phyloP scores from a whole-genome alignment of 2,888 invertebrate species.

The Helicoverpa assulta region DNA sequence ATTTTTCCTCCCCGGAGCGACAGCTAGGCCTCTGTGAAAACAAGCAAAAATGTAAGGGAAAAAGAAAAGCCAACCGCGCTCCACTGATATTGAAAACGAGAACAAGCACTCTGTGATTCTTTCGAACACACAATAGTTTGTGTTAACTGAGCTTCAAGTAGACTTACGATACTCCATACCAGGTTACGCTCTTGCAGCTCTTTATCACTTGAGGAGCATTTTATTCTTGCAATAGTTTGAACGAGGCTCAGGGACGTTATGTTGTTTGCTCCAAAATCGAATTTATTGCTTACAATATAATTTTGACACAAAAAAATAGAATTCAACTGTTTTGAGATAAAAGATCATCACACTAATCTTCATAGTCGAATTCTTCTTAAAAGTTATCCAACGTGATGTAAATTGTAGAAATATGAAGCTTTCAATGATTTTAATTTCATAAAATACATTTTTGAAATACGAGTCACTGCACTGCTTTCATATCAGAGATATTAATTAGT shows the following conservation, averaged over 20 bases:
- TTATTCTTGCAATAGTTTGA: conserved; percentile 27
- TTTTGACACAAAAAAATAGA: background rate
- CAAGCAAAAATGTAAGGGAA: conserved; percentile 66
- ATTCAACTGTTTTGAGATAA: background rate
- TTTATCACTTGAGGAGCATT: conserved; percentile 29
- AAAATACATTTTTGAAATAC: background rate
- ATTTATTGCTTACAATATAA: background rate
- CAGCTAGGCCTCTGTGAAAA: conserved; percentile 71
- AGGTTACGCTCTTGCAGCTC: conserved; percentile 37
- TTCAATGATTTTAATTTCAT: background rate
- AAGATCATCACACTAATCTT: background rate
- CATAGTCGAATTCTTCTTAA: background rate
- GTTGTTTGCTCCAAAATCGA: conserved; percentile 8
- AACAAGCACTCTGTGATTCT: conserved; percentile 71
- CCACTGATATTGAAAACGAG: conserved; percentile 72
- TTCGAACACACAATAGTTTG: conserved; percentile 64
- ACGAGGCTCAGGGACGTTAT: conserved; percentile 1
- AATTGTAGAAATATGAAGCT: background rate
- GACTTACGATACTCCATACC: conserved; percentile 48
- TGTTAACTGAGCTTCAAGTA: conserved; percentile 62
- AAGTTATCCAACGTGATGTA: background rate
- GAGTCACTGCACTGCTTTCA: background rate
- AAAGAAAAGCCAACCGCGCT: conserved; percentile 61
- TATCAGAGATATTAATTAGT: background rate
- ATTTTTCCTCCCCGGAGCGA: conserved; percentile 73